Evolutionary conservation across 2,888 invertebrate genomes (phyloP).

Genomic region (Bombyx huttoni): DNA sequence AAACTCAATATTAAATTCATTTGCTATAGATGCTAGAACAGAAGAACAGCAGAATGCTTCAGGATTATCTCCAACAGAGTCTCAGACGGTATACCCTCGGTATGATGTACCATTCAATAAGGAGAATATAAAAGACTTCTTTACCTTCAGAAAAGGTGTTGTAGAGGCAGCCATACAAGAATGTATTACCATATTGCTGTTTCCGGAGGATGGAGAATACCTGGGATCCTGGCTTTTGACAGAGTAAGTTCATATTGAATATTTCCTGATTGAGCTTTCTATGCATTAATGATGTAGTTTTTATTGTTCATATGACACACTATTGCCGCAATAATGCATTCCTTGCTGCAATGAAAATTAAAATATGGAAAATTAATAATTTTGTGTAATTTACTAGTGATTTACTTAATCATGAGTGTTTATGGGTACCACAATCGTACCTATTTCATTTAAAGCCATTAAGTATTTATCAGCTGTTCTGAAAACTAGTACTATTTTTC

Average conservation of each 20-base stretch:
- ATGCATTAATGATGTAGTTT: background rate
- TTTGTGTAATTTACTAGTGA: no score
- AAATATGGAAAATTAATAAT: no score
- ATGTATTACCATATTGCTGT: conserved; percentile 76
- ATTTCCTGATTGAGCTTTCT: background rate
- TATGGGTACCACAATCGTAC: no score
- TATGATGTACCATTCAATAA: conserved; percentile 59
- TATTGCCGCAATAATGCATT: no score
- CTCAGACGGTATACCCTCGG: conserved; percentile 47
- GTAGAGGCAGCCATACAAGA: conserved; percentile 81
- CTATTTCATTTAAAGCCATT: no score
- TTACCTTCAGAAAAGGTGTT: conserved; percentile 81
- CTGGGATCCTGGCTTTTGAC: conserved; percentile 85
- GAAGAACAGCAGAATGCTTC: conserved; percentile 31
- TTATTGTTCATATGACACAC: background rate
- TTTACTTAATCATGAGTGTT: no score
- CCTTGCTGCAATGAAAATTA: no score
- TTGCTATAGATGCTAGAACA: conserved; percentile 38
- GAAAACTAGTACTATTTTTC: no score
- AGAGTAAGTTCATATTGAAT: conserved; percentile 72
- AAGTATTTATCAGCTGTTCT: no score
- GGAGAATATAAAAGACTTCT: conserved; percentile 78
- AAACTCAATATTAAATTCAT: background rate
- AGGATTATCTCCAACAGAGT: conserved; percentile 28
- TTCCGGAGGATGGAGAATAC: conserved; percentile 79